Evolutionary conservation across 2,113 vertebrate genomes (phyloP).

Genomic region (Laticauda laticaudata): DNA sequence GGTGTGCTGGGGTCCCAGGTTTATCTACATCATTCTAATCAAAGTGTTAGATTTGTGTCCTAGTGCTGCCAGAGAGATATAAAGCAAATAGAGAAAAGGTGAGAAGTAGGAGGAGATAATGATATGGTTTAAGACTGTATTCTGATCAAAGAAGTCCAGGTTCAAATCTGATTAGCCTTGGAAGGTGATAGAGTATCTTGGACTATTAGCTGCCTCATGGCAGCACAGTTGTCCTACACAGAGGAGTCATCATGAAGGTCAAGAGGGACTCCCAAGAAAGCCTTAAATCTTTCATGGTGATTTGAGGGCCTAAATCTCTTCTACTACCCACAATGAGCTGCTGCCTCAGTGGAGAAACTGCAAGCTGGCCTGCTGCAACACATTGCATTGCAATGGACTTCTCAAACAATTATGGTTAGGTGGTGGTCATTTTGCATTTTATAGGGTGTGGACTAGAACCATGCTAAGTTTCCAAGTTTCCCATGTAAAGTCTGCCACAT

Average conservation of each 20-base stretch:
- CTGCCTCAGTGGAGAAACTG: background rate
- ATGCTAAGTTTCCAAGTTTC: background rate
- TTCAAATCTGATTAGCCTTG: background rate
- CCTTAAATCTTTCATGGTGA: background rate
- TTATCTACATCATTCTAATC: background rate
- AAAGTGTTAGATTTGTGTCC: background rate
- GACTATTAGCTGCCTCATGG: background rate
- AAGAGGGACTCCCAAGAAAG: background rate
- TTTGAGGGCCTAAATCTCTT: background rate
- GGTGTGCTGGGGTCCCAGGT: background rate
- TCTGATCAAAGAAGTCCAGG: background rate
- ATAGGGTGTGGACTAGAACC: background rate
- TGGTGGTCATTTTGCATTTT: background rate
- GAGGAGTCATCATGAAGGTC: background rate
- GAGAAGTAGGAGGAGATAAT: background rate
- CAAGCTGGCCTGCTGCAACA: background rate
- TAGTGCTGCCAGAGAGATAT: background rate
- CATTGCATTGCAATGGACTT: background rate
- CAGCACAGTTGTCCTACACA: background rate
- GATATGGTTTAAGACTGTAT: background rate
- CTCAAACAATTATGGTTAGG: background rate
- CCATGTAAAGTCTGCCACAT: background rate
- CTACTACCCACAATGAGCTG: background rate
- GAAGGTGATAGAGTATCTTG: background rate
- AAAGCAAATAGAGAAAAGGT: background rate